Percentiles rank a stretch among this genome's conserved stretches.
Conservation (phyloP, 2,888 invertebrate species). For the Synanthedon andrenaeformis region DNA sequence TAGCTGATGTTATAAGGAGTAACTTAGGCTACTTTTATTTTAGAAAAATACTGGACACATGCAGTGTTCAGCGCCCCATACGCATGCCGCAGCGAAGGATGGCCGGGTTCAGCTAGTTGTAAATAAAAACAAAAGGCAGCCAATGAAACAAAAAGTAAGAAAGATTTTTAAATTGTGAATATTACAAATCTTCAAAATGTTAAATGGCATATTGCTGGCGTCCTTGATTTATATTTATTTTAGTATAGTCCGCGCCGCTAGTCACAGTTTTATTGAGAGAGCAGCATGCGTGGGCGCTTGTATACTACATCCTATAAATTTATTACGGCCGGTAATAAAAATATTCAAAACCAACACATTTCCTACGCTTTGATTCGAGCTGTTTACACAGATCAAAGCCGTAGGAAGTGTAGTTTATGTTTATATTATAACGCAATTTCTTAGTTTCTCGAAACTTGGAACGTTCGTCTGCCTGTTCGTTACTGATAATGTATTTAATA, state of each 20-base stretch:
- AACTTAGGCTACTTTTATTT: too few species aligned
- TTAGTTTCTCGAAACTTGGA: constrained; percentile 30
- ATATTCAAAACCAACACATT: constrained; percentile 56
- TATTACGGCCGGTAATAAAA: constrained; percentile 59
- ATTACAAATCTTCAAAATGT: too few species aligned
- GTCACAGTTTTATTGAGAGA: constrained; percentile 44
- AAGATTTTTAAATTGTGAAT: constrained; percentile 9
- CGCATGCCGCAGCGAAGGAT: too few species aligned
- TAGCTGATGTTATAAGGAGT: too few species aligned
- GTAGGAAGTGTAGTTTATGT: constrained; percentile 52
- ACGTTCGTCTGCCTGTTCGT: constrained; percentile 8
- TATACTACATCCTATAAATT: constrained; percentile 57
- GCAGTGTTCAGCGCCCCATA: too few species aligned
- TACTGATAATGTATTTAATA: too few species aligned
- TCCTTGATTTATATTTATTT: constrained; percentile 40
- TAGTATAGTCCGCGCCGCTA: constrained; percentile 29
- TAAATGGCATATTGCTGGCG: constrained; percentile 7
- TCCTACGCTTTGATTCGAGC: constrained; percentile 65
- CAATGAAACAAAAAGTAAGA: constrained; percentile 3
- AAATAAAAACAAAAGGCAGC: constrained; percentile 10
- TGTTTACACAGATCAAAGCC: constrained; percentile 65
- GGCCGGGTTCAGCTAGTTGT: constrained; percentile 4
- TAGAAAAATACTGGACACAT: too few species aligned
- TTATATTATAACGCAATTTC: constrained; percentile 32
- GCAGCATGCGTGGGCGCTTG: constrained; percentile 49